A percentile compares a stretch with the other conserved stretches of the same genome.
Conservation (phyloP, 1,140 invertebrate genomes). For the Dendroctonus ponderosae region DNA sequence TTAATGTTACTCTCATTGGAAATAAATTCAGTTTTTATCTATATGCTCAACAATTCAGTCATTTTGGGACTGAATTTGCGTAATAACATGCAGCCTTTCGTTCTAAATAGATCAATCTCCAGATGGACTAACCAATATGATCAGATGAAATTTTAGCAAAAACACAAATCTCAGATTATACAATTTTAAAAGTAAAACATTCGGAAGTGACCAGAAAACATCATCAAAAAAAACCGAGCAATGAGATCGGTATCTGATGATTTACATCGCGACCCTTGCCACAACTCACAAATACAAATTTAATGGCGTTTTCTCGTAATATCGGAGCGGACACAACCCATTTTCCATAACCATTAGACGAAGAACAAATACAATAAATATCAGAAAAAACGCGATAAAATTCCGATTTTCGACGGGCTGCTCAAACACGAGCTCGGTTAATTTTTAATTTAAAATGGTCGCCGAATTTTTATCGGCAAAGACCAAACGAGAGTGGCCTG, state of each 20-base stretch:
- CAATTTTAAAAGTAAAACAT: neutral
- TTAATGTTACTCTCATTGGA: neutral
- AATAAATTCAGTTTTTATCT: neutral
- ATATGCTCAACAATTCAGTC: neutral
- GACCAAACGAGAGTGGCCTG: conserved; percentile 14
- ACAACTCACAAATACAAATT: conserved; percentile 1
- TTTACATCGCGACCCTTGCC: neutral
- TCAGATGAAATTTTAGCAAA: neutral
- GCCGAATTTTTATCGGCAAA: conserved; percentile 28
- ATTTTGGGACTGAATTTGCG: neutral
- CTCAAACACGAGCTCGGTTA: conserved; percentile 25
- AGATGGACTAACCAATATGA: neutral
- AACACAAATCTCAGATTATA: too few species aligned
- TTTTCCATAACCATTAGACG: conserved; percentile 29
- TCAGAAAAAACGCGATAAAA: conserved; percentile 34
- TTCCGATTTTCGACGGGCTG: conserved; percentile 32
- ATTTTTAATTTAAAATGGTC: conserved; percentile 32
- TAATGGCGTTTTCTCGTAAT: conserved; percentile 12
- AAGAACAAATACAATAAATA: conserved; percentile 34
- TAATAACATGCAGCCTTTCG: neutral
- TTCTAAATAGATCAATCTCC: neutral
- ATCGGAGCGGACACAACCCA: conserved; percentile 4
- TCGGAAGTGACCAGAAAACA: neutral
- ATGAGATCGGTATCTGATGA: neutral
- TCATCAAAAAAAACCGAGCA: neutral